These are phyloP conservation scores for Ceratotherium simum DNA, from an alignment of 2,113 vertebrate genomes.

Conservation along the genomic window DNA sequence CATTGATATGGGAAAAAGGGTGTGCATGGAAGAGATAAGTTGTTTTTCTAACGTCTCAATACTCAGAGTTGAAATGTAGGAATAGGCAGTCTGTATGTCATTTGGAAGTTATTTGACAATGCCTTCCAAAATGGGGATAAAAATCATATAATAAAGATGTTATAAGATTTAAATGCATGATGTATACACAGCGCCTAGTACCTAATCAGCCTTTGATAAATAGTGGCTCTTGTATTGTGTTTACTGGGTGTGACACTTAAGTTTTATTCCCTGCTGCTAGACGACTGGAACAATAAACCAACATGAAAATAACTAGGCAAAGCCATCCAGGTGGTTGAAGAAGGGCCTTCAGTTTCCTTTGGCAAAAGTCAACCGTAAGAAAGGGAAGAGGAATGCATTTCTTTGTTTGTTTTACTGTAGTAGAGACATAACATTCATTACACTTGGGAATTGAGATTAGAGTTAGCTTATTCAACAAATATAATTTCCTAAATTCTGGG, in stretches of 20 bases:
- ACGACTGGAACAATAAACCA: neutral
- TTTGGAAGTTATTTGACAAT: neutral
- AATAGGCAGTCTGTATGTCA: neutral
- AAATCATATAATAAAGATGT: neutral
- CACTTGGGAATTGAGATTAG: neutral
- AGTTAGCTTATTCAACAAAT: neutral
- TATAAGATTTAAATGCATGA: neutral
- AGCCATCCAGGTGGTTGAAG: neutral
- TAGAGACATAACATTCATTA: neutral
- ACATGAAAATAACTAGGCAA: neutral
- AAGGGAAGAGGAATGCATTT: too few species aligned
- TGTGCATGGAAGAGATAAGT: neutral
- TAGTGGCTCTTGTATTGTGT: neutral
- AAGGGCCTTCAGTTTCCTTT: neutral
- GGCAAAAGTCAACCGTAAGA: neutral
- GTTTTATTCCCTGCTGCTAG: neutral
- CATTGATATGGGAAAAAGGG: neutral
- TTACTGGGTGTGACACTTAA: neutral
- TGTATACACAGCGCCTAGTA: neutral
- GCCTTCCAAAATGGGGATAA: neutral
- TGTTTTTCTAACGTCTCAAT: conserved; percentile 12
- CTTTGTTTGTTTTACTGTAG: neutral
- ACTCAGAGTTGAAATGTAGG: neutral
- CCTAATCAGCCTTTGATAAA: neutral
- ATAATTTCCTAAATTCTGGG: neutral